Conservation (phyloP, 2,888 invertebrate genomes). For the Pherbina coryleti region DNA sequence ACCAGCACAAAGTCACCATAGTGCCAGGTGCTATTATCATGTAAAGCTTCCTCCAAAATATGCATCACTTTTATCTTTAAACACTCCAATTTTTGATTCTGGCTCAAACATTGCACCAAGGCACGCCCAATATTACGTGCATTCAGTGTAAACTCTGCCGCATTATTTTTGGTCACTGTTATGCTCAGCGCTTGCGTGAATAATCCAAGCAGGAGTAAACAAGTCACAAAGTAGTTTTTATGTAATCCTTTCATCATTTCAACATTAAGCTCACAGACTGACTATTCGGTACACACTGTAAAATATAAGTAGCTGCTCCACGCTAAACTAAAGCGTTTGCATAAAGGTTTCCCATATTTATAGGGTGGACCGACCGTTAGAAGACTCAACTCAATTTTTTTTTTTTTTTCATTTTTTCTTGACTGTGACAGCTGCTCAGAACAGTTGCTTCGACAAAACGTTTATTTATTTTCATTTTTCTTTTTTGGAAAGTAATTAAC, state of each 20-base stretch:
- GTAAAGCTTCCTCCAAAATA: slow-evolving; percentile 68
- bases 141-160: slow-evolving; percentile 39
- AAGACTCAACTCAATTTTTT: too few species aligned
- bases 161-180: slow-evolving; percentile 29
- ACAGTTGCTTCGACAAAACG: background rate
- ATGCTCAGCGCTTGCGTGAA: background rate
- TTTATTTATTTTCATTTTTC: background rate
- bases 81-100: slow-evolving; percentile 59
- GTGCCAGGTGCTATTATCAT: slow-evolving; percentile 65
- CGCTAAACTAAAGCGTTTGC: slow-evolving; percentile 12
- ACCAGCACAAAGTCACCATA: slow-evolving; percentile 57
- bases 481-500: slow-evolving; percentile 53
- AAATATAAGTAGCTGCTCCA: background rate
- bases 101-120: slow-evolving; percentile 59
- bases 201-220: slow-evolving; percentile 8
- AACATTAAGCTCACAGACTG: background rate
- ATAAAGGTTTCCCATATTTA: slow-evolving; percentile 28
- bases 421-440: background rate
- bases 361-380: background rate
- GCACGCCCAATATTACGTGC: slow-evolving; percentile 54
- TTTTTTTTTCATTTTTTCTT: background rate
- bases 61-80: slow-evolving; percentile 68
- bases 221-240: background rate
- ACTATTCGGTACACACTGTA: background rate
- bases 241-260: background rate